Percentiles rank a stretch among this genome's conserved stretches.
Evolutionary conservation across 2,113 vertebrate species (phyloP).

Genomic region (Gavia stellata): DNA sequence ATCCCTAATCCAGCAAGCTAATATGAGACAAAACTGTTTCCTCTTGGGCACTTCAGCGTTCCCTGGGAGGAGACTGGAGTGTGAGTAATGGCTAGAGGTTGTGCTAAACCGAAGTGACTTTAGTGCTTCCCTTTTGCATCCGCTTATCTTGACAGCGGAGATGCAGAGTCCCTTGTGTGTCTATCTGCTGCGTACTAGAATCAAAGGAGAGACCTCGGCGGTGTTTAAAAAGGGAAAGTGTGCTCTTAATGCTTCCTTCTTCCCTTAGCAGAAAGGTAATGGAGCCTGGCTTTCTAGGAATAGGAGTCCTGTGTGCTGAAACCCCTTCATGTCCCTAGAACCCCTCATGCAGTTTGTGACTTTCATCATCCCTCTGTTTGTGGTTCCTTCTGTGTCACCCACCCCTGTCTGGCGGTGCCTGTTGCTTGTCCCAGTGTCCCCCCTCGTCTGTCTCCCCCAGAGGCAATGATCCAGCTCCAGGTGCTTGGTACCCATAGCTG

Average conservation of each 20-base stretch:
- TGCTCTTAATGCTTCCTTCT: background rate
- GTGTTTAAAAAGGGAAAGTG: background rate
- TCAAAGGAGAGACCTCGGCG: rapidly evolving
- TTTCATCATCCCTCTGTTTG: background rate
- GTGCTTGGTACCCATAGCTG: background rate
- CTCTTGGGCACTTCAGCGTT: background rate
- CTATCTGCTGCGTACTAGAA: background rate
- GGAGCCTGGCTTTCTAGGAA: background rate
- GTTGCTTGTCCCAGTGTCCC: background rate
- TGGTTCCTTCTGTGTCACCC: background rate
- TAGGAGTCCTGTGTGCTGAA: background rate
- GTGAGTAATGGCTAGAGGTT: background rate
- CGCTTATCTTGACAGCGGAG: background rate
- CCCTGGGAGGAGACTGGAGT: background rate
- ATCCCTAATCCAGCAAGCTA: background rate
- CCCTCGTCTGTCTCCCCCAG: rapidly evolving
- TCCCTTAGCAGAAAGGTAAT: background rate
- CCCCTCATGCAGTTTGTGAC: rapidly evolving
- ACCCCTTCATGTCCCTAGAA: rapidly evolving
- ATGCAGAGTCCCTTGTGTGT: background rate
- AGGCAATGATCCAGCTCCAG: rapidly evolving
- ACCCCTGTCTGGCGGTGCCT: background rate
- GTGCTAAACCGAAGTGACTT: background rate
- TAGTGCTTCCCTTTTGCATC: background rate
- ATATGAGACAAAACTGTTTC: background rate